Evolutionary conservation across 2,888 invertebrate species (phyloP), one percentile per base, ranked within the genome.

Genomic region (Pocota personata): DNA sequence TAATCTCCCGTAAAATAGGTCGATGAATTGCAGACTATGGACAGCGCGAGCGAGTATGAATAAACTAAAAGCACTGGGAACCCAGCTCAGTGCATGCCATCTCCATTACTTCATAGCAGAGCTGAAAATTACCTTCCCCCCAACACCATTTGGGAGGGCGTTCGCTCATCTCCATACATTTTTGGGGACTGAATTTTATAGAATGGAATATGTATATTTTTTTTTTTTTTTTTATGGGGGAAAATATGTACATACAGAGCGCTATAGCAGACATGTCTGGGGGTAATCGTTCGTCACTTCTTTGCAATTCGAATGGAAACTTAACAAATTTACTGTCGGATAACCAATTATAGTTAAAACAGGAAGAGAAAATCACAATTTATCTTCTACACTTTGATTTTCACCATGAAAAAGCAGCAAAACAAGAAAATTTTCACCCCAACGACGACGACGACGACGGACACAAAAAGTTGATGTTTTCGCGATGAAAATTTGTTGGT

Each of bases 1-100:
- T 62, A 84, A 84, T 80, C 79, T 57, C 52, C 69, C 64, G 69
- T 75, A 71, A 84, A 84, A 84, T 84, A 84, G 84, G 84, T 84
- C 75, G 79, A 75, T 43, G 75, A 80, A 76, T 84, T 71, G 79
- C 64, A 80, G 71, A 66, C 75, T 52, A 69, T 57, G 76, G 57
- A 58, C 66, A 72, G 35, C 57, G 37, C 57, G 37, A 21, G 43
- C 62, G 24, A 52, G 66, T 46, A 27, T 62, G 24, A 75, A 64
- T 55, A 58, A 16, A 58, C 52, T 27, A 55, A n/a, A n/a, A 57
- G 62, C 19, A 48, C 37, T 8, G 46, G 10, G 48, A 57, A 19
- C 57, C 35, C 21, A 24, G 48, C 24, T 40, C 14, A 48, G 43
- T 84, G 80, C 84, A 84, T 84, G 37, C 84, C 82, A 82, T 86